These are phyloP conservation scores for Gallinago undulata DNA, from an alignment of 2,113 vertebrate species.

Conservation along the genomic window DNA sequence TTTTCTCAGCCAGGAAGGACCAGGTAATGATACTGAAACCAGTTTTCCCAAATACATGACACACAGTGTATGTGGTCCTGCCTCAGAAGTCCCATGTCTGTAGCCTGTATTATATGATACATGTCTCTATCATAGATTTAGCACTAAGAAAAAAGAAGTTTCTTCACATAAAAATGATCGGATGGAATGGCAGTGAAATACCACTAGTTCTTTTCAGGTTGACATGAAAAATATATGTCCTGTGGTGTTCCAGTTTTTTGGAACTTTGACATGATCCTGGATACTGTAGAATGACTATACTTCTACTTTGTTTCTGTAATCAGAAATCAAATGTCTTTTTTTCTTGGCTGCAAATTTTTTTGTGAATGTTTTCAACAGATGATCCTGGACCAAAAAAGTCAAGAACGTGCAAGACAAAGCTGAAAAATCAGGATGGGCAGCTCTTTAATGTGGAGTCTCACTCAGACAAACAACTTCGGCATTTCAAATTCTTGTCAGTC, in stretches of 20 bases:
- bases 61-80: neutral
- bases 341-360: neutral
- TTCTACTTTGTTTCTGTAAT: neutral
- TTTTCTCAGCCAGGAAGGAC: neutral
- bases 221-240: neutral
- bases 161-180: neutral
- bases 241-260: neutral
- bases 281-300: neutral
- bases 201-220: neutral
- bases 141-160: neutral
- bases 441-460: slow-evolving; percentile 85
- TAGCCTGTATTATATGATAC: neutral
- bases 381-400: slow-evolving; percentile 47
- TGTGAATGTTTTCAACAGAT: slow-evolving; percentile 56
- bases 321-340: neutral
- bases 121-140: neutral
- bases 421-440: slow-evolving; percentile 70
- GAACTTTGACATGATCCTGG: neutral
- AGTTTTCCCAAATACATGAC: neutral
- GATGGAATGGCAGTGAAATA: neutral
- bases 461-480: slow-evolving; percentile 89
- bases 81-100: neutral
- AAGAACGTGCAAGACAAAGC: slow-evolving; percentile 15
- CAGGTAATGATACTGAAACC: neutral
- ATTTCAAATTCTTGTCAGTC: slow-evolving; percentile 90